These are phyloP conservation scores for Thumatha senex DNA, from an alignment of 2,888 invertebrate species.

Conservation along the genomic window DNA sequence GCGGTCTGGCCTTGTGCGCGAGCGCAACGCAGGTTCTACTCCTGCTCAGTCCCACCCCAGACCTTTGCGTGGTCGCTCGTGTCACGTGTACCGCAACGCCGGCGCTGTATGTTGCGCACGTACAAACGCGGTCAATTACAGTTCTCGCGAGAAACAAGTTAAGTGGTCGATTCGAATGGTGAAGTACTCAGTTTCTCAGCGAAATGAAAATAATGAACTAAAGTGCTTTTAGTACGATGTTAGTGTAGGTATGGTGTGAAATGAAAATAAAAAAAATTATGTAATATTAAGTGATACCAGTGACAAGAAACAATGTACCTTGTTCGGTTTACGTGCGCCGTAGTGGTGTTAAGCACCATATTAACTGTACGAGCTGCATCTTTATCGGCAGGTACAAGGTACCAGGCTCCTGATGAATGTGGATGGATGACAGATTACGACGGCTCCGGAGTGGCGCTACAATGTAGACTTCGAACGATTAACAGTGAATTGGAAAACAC, in stretches of 20 bases:
- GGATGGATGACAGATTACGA: constrained; percentile 89
- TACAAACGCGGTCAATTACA: constrained; percentile 81
- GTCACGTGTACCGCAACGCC: constrained; percentile 57
- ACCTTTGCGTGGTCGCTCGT: constrained; percentile 73
- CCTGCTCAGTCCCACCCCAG: constrained; percentile 80
- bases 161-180: constrained; percentile 78
- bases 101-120: constrained; percentile 54
- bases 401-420: constrained; percentile 92
- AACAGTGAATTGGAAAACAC: constrained; percentile 92
- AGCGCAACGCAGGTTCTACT: constrained; percentile 80
- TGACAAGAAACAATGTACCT: constrained; percentile 71
- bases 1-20: constrained; percentile 85
- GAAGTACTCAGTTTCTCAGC: constrained; percentile 59
- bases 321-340: constrained; percentile 66
- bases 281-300: constrained; percentile 71
- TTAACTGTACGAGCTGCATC: constrained; percentile 72
- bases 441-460: constrained; percentile 87
- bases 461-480: constrained; percentile 89
- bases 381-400: constrained; percentile 84
- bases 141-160: constrained; percentile 80
- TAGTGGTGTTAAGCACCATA: constrained; percentile 71
- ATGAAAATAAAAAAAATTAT: constrained; percentile 70
- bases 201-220: constrained; percentile 60
- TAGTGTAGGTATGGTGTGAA: constrained; percentile 66
- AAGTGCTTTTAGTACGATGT: constrained; percentile 59